Base-by-base conservation (phyloP, 2,888 invertebrate species). In the Rotaria magnacalcarata region DNA sequence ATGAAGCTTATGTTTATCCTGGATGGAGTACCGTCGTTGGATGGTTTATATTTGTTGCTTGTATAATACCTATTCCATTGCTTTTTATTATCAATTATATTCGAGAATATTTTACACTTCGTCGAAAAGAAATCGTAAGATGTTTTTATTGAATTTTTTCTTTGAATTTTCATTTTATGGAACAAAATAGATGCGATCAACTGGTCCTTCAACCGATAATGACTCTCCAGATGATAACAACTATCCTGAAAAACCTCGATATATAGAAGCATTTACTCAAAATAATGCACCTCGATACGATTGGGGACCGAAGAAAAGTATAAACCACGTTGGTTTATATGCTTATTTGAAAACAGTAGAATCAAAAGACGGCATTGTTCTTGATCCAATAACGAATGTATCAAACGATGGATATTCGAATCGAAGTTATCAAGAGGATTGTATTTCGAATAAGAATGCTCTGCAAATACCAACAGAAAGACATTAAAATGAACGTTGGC, bases 261-360 rank as follows among this genome's bases (percentile, higher is more conserved):
- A 47, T 47, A 21, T 80, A n/a, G 80, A 43, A 47, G 80, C 80
- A 10, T 24, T 80, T 7, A 80, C 80, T n/a, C 47, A n/a, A 80
- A 80, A 47, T 80, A 80, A 80, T 47, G 47, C n/a, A 24, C 80
- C 80, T n/a, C 24, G n/a, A n/a, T 16, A 47, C 19, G 80, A 80
- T 80, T 80, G 80, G 80, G 80, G 80, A 80, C 80, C 80, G 34
- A 80, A 47, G 47, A 80, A 80, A 80, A 41, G n/a, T 11, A n/a
- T 47, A n/a, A 80, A 80, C 47, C 80, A 47, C 4, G 4, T 5
- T 80, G 80, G 80, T 47, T 11, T 47, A 47, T 80, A 80, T 47
- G 47, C 47, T n/a, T n/a, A 47, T 47, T 80, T 80, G 21, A 74
- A 41, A 11, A 0, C 41, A 74, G 10, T 43, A 3, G 24, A 19